Evolutionary conservation across 2,888 invertebrate genomes (phyloP).

Genomic region (Polia nebulosa): DNA sequence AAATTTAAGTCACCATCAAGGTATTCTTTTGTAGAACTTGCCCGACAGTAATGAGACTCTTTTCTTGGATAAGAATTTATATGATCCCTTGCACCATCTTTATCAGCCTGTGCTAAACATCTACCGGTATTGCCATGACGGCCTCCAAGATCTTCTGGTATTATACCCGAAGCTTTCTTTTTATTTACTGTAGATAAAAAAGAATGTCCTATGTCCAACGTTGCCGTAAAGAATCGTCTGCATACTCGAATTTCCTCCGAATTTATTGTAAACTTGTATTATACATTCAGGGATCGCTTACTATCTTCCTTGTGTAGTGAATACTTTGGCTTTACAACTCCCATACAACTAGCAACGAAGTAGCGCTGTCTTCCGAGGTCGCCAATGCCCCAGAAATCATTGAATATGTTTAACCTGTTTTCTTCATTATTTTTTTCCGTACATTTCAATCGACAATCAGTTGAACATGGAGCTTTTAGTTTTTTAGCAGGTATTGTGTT

Average conservation of each 20-base stretch:
- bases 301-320: constrained; percentile 8
- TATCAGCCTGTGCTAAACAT: constrained; percentile 4
- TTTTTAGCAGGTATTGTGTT: not conserved
- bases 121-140: not conserved
- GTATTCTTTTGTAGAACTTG: constrained; percentile 8
- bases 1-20: constrained; percentile 1
- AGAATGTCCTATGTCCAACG: constrained; percentile 1
- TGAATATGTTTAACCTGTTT: not conserved
- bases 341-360: not conserved
- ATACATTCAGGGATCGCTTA: not conserved
- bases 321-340: constrained; percentile 1
- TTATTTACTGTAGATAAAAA: constrained; percentile 3
- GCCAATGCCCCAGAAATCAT: not conserved
- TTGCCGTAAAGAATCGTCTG: not conserved
- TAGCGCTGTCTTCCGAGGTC: not conserved
- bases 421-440: constrained; percentile 1
- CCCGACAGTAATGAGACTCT: constrained; percentile 11
- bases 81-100: constrained; percentile 11
- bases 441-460: not conserved
- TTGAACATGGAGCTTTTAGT: not conserved
- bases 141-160: not conserved
- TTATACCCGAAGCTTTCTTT: not conserved
- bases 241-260: not conserved
- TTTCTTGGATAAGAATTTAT: constrained; percentile 11
- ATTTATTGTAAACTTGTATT: constrained; percentile 1